Conservation (phyloP, 92 coral and sea anemone species). For the Paramuricea clavata region DNA sequence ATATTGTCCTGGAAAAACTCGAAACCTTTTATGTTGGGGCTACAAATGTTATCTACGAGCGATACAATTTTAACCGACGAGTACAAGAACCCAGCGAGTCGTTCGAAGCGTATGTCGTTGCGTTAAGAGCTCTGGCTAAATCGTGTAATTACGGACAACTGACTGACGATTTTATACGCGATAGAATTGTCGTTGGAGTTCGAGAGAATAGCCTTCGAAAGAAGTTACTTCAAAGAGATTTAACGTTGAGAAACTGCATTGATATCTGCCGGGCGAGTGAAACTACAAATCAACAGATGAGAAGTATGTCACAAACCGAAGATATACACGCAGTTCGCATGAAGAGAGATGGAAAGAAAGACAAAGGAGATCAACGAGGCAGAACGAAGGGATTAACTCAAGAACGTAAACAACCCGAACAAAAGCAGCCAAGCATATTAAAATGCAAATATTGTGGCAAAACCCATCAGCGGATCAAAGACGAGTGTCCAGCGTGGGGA, state of each 20-base stretch:
- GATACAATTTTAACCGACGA: too few relatives aligned
- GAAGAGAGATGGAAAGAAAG: slow-evolving; percentile 12
- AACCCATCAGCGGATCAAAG: not conserved
- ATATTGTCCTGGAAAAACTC: not conserved
- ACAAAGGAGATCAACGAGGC: not conserved
- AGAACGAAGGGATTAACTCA: not conserved
- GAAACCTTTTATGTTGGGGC: too few relatives aligned
- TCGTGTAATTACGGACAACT: too few relatives aligned
- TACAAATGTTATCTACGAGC: too few relatives aligned
- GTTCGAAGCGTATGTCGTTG: too few relatives aligned
- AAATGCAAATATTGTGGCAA: not conserved
- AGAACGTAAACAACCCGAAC: not conserved
- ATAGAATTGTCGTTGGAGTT: slow-evolving; percentile 35
- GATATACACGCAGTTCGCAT: slow-evolving; percentile 11
- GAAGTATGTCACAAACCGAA: slow-evolving; percentile 27
- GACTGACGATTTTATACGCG: slow-evolving; percentile 35
- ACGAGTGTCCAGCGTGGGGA: not conserved
- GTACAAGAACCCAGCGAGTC: too few relatives aligned
- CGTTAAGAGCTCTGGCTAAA: too few relatives aligned
- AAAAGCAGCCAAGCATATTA: not conserved
- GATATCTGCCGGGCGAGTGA: slow-evolving; percentile 56
- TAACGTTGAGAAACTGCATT: slow-evolving; percentile 47
- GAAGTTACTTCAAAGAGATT: slow-evolving; percentile 41
- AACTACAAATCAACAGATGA: slow-evolving; percentile 24
- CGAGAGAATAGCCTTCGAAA: slow-evolving; percentile 27